These are phyloP conservation scores for Drosophila bocqueti DNA, from an alignment of 1,140 invertebrate genomes.

Conservation along the genomic window DNA sequence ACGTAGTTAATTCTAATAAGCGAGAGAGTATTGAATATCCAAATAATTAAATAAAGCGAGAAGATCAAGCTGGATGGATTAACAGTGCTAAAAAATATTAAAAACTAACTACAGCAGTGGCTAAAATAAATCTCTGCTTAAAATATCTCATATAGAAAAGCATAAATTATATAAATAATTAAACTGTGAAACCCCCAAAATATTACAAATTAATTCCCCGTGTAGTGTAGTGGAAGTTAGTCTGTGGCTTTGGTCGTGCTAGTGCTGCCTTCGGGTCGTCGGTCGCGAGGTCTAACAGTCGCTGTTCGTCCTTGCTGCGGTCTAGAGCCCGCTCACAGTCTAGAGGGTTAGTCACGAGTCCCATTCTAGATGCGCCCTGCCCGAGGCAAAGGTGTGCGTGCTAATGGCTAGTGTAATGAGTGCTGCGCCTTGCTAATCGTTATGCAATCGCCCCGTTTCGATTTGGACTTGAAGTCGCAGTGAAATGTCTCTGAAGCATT, in stretches of 20 bases:
- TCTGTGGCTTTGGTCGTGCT: background rate
- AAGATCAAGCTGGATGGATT: background rate
- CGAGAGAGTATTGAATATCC: background rate
- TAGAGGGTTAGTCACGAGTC: conserved; percentile 18
- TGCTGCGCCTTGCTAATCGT: conserved; percentile 61
- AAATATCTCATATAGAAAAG: background rate
- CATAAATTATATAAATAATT: background rate
- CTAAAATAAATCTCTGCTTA: background rate
- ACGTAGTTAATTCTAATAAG: accelerated
- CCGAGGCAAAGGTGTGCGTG: conserved; percentile 44
- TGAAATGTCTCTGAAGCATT: conserved; percentile 80
- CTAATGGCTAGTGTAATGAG: conserved; percentile 50
- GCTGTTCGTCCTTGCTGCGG: conserved; percentile 51
- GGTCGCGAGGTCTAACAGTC: conserved; percentile 46
- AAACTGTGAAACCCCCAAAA: background rate
- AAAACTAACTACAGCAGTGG: background rate
- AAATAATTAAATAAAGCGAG: background rate
- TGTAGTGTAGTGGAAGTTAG: conserved; percentile 9
- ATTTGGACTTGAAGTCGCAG: conserved; percentile 32
- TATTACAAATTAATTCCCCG: background rate
- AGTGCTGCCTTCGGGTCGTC: conserved; percentile 39
- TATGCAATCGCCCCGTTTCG: conserved; percentile 67
- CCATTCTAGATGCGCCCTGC: conserved; percentile 12
- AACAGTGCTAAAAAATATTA: background rate
- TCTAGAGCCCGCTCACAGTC: conserved; percentile 18